These are phyloP conservation scores for Caerostris darwini DNA, from an alignment of 1,140 invertebrate species.

Conservation along the genomic window DNA sequence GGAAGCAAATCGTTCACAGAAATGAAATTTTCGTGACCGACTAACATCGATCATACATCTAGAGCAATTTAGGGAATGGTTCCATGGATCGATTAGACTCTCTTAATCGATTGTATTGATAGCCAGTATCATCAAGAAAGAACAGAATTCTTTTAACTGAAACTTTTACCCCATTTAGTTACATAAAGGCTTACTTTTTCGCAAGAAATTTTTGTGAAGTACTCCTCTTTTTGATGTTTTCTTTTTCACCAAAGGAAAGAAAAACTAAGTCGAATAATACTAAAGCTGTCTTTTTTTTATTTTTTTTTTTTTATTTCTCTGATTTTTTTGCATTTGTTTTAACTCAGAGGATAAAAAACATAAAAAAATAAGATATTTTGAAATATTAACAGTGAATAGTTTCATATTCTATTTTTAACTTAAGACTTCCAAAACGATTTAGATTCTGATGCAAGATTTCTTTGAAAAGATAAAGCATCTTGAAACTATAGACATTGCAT, in stretches of 20 bases:
- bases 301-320: not conserved
- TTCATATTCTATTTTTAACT: too few species aligned
- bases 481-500: too few species aligned
- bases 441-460: too few species aligned
- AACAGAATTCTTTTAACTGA: conserved; percentile 14
- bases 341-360: not conserved
- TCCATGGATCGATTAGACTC: conserved; percentile 47
- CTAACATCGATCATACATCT: conserved; percentile 57
- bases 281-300: not conserved
- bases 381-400: not conserved
- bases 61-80: conserved; percentile 59
- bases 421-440: too few species aligned
- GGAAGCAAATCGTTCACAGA: conserved; percentile 67
- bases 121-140: not conserved
- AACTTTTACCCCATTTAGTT: not conserved
- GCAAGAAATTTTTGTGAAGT: not conserved
- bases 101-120: conserved; percentile 52
- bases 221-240: not conserved
- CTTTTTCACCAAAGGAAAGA: not conserved
- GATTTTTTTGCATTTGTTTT: not conserved
- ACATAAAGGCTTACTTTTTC: not conserved
- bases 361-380: not conserved
- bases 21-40: conserved; percentile 66
- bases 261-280: not conserved
- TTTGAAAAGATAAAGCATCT: too few species aligned